Base-by-base conservation (phyloP, 2,113 vertebrate genomes). In the Heterochromis multidens region DNA sequence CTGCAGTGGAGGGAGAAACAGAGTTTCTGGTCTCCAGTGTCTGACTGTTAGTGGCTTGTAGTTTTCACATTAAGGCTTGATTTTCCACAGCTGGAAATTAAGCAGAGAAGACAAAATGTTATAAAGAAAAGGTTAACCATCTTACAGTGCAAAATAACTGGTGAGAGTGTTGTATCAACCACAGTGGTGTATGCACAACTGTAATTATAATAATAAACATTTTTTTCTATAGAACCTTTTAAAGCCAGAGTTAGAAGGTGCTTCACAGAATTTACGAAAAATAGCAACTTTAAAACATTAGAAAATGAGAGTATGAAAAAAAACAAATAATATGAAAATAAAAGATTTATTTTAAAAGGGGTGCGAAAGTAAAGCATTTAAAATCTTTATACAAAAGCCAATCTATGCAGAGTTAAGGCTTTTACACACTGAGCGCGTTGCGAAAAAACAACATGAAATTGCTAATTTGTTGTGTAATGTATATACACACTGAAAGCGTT, bases 81-180 rank as follows among this genome's bases (percentile, higher is more conserved):
- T 97, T 90, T 97, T 97, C 96, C 95, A 97, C 78, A 97, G 93
- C 96, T 97, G 94, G 19, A 85, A 78, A 85, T 46, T 2, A 88
- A 80, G 6, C 21, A 79, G 8, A 90, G 4, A 83, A 1, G 6
- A 70, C 9, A 25, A 54, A 23, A 12, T 7, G 16, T 74, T 56
- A 13, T 31, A 56, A 74, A 33, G 2, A n/a, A 37, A 52, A 29
- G 0, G 25, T 52, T 19, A 52, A 4, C 13, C 17, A n/a, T 74
- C 2, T 74, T 74, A 74, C 17, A 21, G 17, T 31, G 1, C 25
- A 72, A 31, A 72, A 72, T 72, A 72, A 52, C 7, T 2, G 6
- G 16, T 19, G 14, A 49, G 16, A 49, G 16, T 7, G 49, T 6
- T 52, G 49, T 5, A 52, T 52, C 17, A 52, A 16, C 16, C 17